These are phyloP conservation scores for Galeopterus variegatus DNA, from an alignment of 2,113 vertebrate genomes.

Conservation along the genomic window DNA sequence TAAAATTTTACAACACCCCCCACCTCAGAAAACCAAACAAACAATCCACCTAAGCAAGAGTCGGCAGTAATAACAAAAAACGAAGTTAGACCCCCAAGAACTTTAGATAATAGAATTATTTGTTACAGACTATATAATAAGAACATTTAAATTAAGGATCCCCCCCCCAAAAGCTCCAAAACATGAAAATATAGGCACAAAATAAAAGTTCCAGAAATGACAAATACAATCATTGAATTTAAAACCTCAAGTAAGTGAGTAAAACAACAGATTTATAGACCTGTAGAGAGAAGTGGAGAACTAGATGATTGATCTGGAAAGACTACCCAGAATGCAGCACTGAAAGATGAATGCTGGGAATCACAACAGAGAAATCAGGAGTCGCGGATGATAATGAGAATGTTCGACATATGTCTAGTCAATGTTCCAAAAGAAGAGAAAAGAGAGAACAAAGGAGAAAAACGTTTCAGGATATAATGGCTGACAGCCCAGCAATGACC, in stretches of 20 bases:
- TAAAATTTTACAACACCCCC: not conserved
- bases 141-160: not conserved
- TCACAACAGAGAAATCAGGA: not conserved
- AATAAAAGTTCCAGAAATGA: slow-evolving; percentile 25
- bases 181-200: not conserved
- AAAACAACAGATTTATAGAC: not conserved
- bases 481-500: too few species aligned
- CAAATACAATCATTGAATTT: not conserved
- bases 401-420: not conserved
- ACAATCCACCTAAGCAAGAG: not conserved
- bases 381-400: not conserved
- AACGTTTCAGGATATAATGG: not conserved
- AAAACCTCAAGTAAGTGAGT: not conserved
- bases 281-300: not conserved
- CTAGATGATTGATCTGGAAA: not conserved
- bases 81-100: not conserved
- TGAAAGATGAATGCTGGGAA: not conserved
- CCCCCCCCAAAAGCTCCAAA: not conserved
- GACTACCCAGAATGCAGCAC: not conserved
- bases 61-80: slow-evolving; percentile 17
- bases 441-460: not conserved
- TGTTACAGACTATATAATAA: not conserved
- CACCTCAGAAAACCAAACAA: not conserved
- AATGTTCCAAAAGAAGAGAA: not conserved
- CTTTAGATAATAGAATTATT: not conserved